Base-by-base conservation (phyloP, 2,797 vertebrate species). In the Natrix natrix region DNA sequence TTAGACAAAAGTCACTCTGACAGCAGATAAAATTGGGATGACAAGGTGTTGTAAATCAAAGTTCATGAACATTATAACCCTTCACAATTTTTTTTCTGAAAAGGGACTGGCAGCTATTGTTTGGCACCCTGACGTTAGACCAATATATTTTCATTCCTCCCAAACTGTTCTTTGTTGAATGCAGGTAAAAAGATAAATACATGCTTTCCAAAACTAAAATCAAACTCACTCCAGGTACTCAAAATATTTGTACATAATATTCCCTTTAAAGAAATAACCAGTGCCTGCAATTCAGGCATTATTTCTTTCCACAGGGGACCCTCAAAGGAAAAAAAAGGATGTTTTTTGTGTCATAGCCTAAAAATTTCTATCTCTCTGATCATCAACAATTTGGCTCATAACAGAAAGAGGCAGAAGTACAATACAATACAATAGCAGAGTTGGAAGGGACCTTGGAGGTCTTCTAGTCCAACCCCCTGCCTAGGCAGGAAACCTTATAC, bases 101-200 rank as follows among this genome's bases (percentile, higher is more conserved):
- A 37, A n/a, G 22, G 37, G 10, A 6, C 74, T 17, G 20, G 86
- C 56, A 17, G 87, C 88, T 37, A 17, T 56, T 88, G 52, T 61
- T 86, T 22, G 24, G 4, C 93, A 86, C 87, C 32, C 3, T 12
- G 60, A 78, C 37, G 55, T 83, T 83, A 83, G 32, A n/a, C 57
- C 63, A 66, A 83, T 0, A 0, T 11, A 57, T 22, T 16, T 93
- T 93, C 94, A 96, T 91, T 94, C 90, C 54, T 22, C 11, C 63
- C 54, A 26, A 52, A 3, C 92, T 94, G 54, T 88, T 96, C 92
- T 94, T 93, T 57, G 60, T 95, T 56, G 92, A 20, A 88, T 93
- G 28, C 13, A 88, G 92, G 94, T 94, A 32, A 94, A 93, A 93
- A 93, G 95, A 92, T 57, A 94, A 83, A 91, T 57, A 94, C 13